These are phyloP conservation scores for Poeciliopsis presidionis DNA, from an alignment of 2,797 vertebrate species.

Conservation along the genomic window DNA sequence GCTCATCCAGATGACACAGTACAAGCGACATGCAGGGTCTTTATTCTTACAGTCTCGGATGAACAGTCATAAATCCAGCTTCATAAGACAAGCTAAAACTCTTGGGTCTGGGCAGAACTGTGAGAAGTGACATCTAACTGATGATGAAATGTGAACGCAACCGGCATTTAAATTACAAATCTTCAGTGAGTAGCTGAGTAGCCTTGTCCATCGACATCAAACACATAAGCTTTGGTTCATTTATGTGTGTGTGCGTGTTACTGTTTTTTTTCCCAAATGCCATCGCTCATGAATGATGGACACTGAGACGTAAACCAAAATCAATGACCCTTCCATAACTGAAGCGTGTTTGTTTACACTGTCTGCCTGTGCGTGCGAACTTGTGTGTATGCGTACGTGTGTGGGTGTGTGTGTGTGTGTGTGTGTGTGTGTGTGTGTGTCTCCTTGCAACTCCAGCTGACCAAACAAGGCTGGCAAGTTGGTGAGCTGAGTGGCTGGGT, in stretches of 20 bases:
- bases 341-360: constrained; percentile 33
- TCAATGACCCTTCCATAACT: constrained; percentile 45
- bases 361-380: constrained; percentile 16
- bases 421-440: constrained; percentile 9
- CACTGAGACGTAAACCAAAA: constrained; percentile 32
- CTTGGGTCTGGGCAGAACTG: constrained; percentile 43
- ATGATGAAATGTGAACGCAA: constrained; percentile 68
- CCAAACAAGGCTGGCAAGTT: constrained; percentile 50
- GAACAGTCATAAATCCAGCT: constrained; percentile 26
- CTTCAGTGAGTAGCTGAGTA: constrained; percentile 51
- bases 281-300: constrained; percentile 40
- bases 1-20: neutral
- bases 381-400: constrained; percentile 10
- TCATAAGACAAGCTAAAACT: constrained; percentile 52
- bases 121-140: constrained; percentile 53
- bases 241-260: constrained; percentile 1
- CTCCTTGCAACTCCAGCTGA: constrained; percentile 40
- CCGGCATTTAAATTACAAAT: constrained; percentile 44
- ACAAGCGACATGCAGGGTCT: neutral
- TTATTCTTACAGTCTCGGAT: constrained; percentile 32
- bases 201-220: constrained; percentile 34
- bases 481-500: constrained; percentile 49
- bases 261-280: constrained; percentile 11
- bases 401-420: constrained; percentile 27
- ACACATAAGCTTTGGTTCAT: constrained; percentile 48